Base-by-base conservation (phyloP, 1,140 invertebrate species). In the Mizuhopecten yessoensis region DNA sequence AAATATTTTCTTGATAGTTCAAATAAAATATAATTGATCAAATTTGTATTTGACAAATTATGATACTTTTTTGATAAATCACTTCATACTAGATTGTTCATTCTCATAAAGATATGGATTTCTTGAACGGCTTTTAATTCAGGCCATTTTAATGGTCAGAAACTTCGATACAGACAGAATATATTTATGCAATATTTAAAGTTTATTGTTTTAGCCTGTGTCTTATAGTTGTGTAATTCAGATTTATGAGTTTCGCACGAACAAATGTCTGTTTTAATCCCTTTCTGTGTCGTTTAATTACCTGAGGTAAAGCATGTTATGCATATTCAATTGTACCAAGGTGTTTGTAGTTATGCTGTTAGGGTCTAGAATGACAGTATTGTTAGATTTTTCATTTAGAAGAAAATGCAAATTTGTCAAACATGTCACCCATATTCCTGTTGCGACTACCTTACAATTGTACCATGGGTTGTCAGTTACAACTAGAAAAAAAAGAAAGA, bases 331-430 rank as follows among this genome's bases (percentile, higher is more conserved):
- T 75, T 75, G 17, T 29, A 75, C 23, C 5, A 29, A 75, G 57
- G 57, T 75, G 57, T 75, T 75, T 0, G 3, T 75, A n/a, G 9
- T 29, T 7, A n/a, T n/a, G 5, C 23, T 75, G 23, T 75, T 29
- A 75, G n/a, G 57, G 17, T 20, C 15, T 75, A 29, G 23, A 29
- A n/a, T 75, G 57, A 29, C n/a, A 29, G 57, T 29, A n/a, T n/a
- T 75, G 57, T 75, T 5, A 75, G 57, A 75, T 75, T 75, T 75
- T 75, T 75, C 57, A 75, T 75, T 75, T 75, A 75, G 57, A 75
- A 75, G 57, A 75, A 75, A 75, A 75, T 75, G 57, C 57, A 75
- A 75, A 75, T 75, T 75, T 75, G 57, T 75, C 57, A 75, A 75
- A 75, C 57, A 75, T 75, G 57, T 75, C 57, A 75, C 23, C 57